Base-by-base conservation (phyloP, 2,797 vertebrate species). In the Squalus acanthias region DNA sequence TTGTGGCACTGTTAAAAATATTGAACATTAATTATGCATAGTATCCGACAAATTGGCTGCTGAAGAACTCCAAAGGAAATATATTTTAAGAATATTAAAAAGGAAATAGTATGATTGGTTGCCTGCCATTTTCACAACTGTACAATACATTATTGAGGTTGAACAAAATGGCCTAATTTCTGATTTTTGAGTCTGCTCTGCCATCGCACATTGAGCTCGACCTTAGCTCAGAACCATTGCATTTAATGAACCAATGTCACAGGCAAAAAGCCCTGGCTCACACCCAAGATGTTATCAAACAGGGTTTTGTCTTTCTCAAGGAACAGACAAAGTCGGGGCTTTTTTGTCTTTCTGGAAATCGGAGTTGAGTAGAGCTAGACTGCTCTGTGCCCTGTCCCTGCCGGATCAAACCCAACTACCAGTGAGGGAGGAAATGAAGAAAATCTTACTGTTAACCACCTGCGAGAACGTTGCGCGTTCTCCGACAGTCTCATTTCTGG, bases 291-390 rank as follows among this genome's bases (percentile, higher is more conserved):
- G 60, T n/a, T 91, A 15, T 33, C 88, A 91, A 91, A 63, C 65
- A 93, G n/a, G 91, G n/a, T 46, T 93, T 93, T 93, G 91, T 93
- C 91, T 93, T 93, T 93, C 91, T 46, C 20, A 17, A 93, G 17
- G 33, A n/a, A 10, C 63, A 60, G 60, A 46, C n/a, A 93, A 93
- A 93, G 91, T 46, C n/a, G n/a, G n/a, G 1, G 13, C 10, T 39
- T 69, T 93, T 69, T 69, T 65, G 22, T 69, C 26, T 46, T 46
- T 69, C 63, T 93, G 63, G 63, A 93, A 93, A 93, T 67, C 8
- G 63, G 7, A 93, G 65, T 69, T 69, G 63, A 93, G 63, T n/a
- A 26, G 57, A 91, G 13, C 20, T 93, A 9, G 39, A 60, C 20
- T 93, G 63, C n/a, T 26, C 7, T 69, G n/a, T 69, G n/a, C 12